phyloP scores from a whole-genome alignment of 2,888 invertebrate species.

The Scrobipalpa atriplicella region DNA sequence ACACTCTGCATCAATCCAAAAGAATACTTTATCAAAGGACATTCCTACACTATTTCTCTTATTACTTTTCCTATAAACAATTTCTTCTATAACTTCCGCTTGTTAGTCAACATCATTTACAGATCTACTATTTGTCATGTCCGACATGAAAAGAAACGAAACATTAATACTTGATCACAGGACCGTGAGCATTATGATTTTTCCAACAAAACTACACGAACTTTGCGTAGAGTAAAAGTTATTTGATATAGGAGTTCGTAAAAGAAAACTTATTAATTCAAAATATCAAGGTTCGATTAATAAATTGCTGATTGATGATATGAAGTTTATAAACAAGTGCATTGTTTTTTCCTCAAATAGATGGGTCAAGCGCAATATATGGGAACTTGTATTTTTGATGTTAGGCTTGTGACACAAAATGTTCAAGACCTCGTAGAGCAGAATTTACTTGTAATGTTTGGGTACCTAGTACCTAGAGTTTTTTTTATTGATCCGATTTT shows the following conservation, averaged over 20 bases:
- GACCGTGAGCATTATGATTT: slow-evolving; percentile 49
- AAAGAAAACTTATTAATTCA: no score
- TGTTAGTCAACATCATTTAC: slow-evolving; percentile 48
- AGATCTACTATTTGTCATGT: slow-evolving; percentile 55
- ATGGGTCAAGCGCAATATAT: no score
- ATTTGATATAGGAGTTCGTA: neutral
- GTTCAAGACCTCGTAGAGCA: no score
- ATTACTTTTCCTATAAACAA: slow-evolving; percentile 1
- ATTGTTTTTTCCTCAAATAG: no score
- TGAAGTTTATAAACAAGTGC: no score
- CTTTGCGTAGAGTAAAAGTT: neutral
- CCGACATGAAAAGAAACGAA: slow-evolving; percentile 44
- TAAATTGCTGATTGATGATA: no score
- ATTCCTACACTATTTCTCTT: neutral
- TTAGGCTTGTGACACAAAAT: no score
- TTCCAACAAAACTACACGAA: slow-evolving; percentile 40
- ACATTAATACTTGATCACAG: slow-evolving; percentile 49
- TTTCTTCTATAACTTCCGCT: slow-evolving; percentile 28
- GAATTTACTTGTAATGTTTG: no score
- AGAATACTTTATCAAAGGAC: neutral
- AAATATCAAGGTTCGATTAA: no score
- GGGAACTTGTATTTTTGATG: no score
- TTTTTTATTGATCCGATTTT: neutral
- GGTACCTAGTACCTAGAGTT: no score
- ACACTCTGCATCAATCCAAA: no score